Base-by-base conservation (phyloP, 2,113 vertebrate genomes). In the Bombycilla garrulus region DNA sequence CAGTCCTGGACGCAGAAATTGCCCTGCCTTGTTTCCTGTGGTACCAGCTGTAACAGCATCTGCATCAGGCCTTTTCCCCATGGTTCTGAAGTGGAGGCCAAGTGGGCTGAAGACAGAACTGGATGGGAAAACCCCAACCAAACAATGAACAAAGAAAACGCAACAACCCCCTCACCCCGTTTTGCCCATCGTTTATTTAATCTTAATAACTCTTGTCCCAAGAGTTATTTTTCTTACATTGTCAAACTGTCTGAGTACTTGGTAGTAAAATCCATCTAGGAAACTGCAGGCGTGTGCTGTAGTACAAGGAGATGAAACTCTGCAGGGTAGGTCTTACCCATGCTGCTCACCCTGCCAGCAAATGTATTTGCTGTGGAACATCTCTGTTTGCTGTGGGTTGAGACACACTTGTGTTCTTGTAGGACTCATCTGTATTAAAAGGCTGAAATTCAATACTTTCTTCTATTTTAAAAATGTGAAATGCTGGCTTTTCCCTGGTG, bases 51-150 rank as follows among this genome's bases (percentile, higher is more conserved):
- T 54, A 33, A 12, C 36, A 64, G 48, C n/a, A 54, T 14, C n/a
- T 42, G 25, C 26, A 28, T 36, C 14, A 29, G 36, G 15, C 28
- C 7, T 62, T 84, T 33, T 50, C 33, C 26, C 36, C 0, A 0
- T 38, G 36, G 15, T 23, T 60, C 54, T 70, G 77, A 33, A 50
- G 57, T 57, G 64, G 44, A 45, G 53, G 33, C 66, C 0, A 0
- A 18, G 33, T 24, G 47, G 11, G 9, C 38, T 54, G 29, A 18
- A 65, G 31, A 72, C 31, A 21, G 11, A 51, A 45, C 12, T 29
- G 17, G 15, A 36, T 51, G 44, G 40, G 23, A 62, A 80, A 66
- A 10, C 0, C 1, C 5, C 20, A 51, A 51, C 4, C 21, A 72
- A 70, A 7, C 13, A 38, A 60, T n/a, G 23, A 69, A 15, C 26